Evolutionary conservation across 2,888 invertebrate species (phyloP), one percentile per base, ranked within the genome.

Genomic region (Drosophila picticornis): DNA sequence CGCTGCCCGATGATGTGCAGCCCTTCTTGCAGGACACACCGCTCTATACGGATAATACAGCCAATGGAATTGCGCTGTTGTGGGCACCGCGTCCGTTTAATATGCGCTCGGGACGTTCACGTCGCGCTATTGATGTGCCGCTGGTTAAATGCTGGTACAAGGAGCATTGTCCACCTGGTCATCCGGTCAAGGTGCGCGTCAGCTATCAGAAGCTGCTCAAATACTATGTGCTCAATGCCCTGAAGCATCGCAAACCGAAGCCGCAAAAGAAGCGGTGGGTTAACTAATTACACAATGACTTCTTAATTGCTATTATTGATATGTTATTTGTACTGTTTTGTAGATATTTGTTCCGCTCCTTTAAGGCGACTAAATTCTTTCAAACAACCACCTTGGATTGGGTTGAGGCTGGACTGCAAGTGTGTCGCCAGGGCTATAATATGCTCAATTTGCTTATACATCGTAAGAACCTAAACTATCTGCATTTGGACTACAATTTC

Each of bases 351-450:
- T 99, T 99, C 95, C 96, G 99, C 36, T 99, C 99, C 0, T 99
- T 99, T 94, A 99, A 99, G 94, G 98, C 99, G 0, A 99, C 99
- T 0, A 99, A 99, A 94, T 99, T 99, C 94, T 99, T 99, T 95
- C 99, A 99, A 96, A 98, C 98, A 0, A 99, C 99, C 0, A 99
- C 99, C 0, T 94, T 99, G 83, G 99, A 99, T 94, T 99, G 99
- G 99, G 99, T 99, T 3, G 99, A 99, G 94, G 99, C 99, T 16
- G 99, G 99, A 6, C 94, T 99, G 52, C 99, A 99, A 94, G 98
- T 99, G 2, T 99, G 99, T 92, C 95, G 99, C 0, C 99, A 99
- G 93, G 99, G 99, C 4, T 99, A 99, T 94, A 99, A 99, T 93
- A 99, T 99, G 99, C 94, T 99, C 77, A 99, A 99, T 93, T 94